Percentiles rank a stretch among this genome's conserved stretches.
These are phyloP conservation scores for Ptilodon capucinus DNA, from an alignment of 2,888 invertebrate species.

Conservation along the genomic window DNA sequence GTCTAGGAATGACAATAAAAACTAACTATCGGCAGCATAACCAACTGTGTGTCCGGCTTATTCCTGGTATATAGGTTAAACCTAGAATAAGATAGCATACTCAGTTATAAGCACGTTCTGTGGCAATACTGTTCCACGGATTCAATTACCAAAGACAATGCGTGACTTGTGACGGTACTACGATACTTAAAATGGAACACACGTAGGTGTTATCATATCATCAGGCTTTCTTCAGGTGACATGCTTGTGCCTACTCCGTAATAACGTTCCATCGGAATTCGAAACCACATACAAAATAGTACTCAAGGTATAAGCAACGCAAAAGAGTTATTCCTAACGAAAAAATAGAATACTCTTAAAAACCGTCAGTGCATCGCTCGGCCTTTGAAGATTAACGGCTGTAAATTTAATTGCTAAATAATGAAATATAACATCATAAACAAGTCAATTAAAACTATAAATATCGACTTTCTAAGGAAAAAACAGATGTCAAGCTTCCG, in stretches of 20 bases:
- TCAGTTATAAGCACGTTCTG: not conserved
- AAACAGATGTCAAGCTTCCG: conserved; percentile 14
- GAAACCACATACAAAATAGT: too few species aligned
- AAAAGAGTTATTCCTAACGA: too few species aligned
- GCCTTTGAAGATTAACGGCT: too few species aligned
- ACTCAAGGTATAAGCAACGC: too few species aligned
- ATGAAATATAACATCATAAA: not conserved
- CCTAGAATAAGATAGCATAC: not conserved
- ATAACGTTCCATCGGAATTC: not conserved
- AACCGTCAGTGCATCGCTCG: too few species aligned
- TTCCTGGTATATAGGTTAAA: too few species aligned
- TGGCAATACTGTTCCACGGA: conserved; percentile 31
- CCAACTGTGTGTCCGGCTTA: too few species aligned
- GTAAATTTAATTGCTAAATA: too few species aligned
- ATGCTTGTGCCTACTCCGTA: not conserved
- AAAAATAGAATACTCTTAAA: too few species aligned
- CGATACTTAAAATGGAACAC: conserved; percentile 14
- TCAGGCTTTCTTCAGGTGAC: conserved; percentile 5
- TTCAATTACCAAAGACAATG: conserved; percentile 34
- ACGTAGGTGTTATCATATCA: conserved; percentile 16
- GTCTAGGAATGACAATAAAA: too few species aligned
- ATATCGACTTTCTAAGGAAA: conserved; percentile 11
- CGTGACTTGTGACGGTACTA: conserved; percentile 26
- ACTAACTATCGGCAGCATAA: too few species aligned
- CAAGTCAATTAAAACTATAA: not conserved